A percentile compares a stretch with the other conserved stretches of the same genome.
phyloP scores from a whole-genome alignment of 2,113 vertebrate species.

The Elaphurus davidianus region DNA sequence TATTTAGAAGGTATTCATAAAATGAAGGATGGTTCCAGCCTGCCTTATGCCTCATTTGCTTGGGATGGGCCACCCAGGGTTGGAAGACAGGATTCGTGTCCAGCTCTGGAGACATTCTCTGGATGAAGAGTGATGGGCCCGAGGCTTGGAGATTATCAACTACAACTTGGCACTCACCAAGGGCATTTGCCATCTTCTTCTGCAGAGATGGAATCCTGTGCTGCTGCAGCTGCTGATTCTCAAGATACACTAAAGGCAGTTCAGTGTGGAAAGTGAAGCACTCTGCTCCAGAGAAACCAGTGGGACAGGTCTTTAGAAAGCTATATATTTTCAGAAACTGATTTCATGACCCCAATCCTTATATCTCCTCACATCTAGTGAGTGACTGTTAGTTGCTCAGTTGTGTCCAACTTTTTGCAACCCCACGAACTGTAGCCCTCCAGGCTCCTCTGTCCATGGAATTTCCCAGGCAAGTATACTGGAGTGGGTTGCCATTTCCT shows the following conservation, averaged over 20 bases:
- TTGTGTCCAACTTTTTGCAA: background rate
- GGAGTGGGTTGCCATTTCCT: background rate
- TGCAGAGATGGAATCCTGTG: background rate
- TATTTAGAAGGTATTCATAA: background rate
- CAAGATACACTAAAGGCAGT: background rate
- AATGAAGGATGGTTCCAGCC: background rate
- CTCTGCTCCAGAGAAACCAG: background rate
- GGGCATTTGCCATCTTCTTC: background rate
- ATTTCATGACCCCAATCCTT: background rate
- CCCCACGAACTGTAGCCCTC: background rate
- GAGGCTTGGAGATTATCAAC: background rate
- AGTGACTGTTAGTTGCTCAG: background rate
- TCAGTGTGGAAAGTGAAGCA: background rate
- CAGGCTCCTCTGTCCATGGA: background rate
- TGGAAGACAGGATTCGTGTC: rapidly evolving
- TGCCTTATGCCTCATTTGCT: background rate
- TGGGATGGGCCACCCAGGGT: background rate
- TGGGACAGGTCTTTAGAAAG: background rate
- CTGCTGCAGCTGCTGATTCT: background rate
- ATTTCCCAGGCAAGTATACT: background rate
- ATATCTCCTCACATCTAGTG: background rate
- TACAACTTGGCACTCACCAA: background rate
- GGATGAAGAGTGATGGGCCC: background rate
- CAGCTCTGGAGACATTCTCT: background rate
- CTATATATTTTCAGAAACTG: background rate